Evolutionary conservation across 2,797 vertebrate genomes (phyloP).

Genomic region (Merluccius polli): DNA sequence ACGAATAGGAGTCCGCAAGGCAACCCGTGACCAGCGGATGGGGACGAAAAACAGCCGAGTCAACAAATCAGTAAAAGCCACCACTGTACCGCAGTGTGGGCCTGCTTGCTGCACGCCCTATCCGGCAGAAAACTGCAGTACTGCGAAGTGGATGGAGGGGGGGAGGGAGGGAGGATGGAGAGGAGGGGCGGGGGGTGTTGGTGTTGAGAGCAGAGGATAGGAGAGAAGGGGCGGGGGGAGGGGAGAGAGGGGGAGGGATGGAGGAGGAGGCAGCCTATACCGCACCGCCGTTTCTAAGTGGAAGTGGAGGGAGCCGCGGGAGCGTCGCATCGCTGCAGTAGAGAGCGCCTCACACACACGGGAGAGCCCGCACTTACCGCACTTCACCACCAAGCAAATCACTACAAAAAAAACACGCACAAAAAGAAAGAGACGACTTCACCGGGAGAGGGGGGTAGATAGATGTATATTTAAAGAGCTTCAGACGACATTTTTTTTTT

Average conservation of each 20-base stretch:
- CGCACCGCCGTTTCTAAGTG: conserved; percentile 68
- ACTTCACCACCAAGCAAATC: conserved; percentile 32
- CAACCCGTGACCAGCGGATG: not conserved
- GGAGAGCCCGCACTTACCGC: conserved; percentile 39
- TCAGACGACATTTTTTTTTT: not conserved
- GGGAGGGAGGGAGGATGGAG: not conserved
- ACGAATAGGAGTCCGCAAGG: not conserved
- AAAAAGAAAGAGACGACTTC: not conserved
- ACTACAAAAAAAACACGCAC: not conserved
- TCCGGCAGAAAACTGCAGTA: conserved; percentile 67
- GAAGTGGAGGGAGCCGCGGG: conserved; percentile 57
- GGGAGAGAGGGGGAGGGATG: not conserved
- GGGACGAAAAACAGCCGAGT: conserved; percentile 59
- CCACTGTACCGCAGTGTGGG: conserved; percentile 73
- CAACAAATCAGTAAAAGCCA: conserved; percentile 54
- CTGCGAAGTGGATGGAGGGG: conserved; percentile 59
- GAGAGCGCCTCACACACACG: conserved; percentile 36
- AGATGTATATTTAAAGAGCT: not conserved
- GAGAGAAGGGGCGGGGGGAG: conserved; percentile 17
- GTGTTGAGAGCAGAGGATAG: no score
- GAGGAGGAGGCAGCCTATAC: conserved; percentile 37
- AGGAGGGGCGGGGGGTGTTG: conserved; percentile 21
- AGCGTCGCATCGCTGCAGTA: conserved; percentile 78
- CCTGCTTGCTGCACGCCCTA: conserved; percentile 48
- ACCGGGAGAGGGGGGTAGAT: conserved; percentile 6